These are phyloP conservation scores for Upupa epops DNA, from an alignment of 2,113 vertebrate species.

Conservation along the genomic window DNA sequence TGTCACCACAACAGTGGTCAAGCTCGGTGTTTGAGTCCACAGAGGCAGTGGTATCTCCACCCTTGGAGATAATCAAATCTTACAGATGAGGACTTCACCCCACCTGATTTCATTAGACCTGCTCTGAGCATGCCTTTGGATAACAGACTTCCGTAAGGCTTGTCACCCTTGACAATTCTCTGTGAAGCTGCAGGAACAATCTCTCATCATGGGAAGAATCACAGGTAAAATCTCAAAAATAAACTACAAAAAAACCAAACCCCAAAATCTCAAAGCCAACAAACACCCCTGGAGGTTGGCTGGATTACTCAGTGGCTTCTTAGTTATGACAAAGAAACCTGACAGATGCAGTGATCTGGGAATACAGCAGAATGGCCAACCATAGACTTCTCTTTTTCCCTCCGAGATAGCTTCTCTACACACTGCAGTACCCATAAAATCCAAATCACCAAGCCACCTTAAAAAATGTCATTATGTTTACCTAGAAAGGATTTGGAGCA, in stretches of 20 bases:
- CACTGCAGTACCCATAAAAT: neutral
- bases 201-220: neutral
- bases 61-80: neutral
- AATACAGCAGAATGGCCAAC: neutral
- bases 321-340: neutral
- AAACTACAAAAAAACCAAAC: neutral
- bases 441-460: neutral
- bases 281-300: neutral
- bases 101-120: neutral
- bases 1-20: neutral
- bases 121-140: neutral
- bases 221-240: neutral
- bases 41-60: neutral
- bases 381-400: neutral
- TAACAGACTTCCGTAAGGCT: neutral
- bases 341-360: neutral
- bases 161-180: neutral
- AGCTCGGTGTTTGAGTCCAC: neutral
- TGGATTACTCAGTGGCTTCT: neutral
- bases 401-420: neutral
- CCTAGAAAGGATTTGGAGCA: neutral
- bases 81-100: neutral
- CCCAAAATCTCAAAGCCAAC: neutral
- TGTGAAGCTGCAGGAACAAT: neutral
- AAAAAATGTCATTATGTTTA: neutral